Base-by-base conservation (phyloP, 2,113 vertebrate species). In the Cephalopterus ornatus region DNA sequence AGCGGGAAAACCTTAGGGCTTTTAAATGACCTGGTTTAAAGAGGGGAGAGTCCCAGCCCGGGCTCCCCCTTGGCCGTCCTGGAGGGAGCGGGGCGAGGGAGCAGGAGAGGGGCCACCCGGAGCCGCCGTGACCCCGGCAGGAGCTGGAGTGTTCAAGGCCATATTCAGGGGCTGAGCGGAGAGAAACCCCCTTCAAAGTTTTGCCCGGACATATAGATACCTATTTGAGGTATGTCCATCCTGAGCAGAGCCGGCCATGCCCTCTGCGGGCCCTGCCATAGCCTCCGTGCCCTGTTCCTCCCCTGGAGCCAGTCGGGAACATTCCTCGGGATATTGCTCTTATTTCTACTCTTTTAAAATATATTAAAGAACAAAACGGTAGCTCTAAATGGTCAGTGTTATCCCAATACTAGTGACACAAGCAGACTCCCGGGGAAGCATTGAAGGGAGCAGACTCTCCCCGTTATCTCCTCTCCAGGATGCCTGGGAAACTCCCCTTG, bases 101-200 rank as follows among this genome's bases (percentile, higher is more conserved):
- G 50, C 14, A 2, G 44, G 33, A 62, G 12, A 12, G 23, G 11
- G 24, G 12, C 2, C 0, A 1, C 32, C 22, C 7, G 52, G 17
- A 44, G 27, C 44, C 55, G 13, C 35, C 2, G 8, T 20, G 44
- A 49, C 37, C 66, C 46, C 30, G 21, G 58, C 65, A 41, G 50
- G 67, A 78, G 19, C 46, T 9, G 61, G 32, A 14, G 50, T 52
- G 14, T 28, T 52, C 49, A 44, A 55, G 78, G 61, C 24, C 21
- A 0, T 6, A 3, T 9, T n/a, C 41, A 20, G 63, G 18, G 9
- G 3, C 23, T 22, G 6, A 49, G 24, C 0, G 3, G 39, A 15
- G 37, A 46, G 23, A 89, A 50, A 3, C 2, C 11, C 19, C 8
- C 33, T 37, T 26, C 62, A 24, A 86, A 96, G 65, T 95, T 91